phyloP scores from a whole-genome alignment of 1,140 invertebrate species.

The Coboldia fuscipes region DNA sequence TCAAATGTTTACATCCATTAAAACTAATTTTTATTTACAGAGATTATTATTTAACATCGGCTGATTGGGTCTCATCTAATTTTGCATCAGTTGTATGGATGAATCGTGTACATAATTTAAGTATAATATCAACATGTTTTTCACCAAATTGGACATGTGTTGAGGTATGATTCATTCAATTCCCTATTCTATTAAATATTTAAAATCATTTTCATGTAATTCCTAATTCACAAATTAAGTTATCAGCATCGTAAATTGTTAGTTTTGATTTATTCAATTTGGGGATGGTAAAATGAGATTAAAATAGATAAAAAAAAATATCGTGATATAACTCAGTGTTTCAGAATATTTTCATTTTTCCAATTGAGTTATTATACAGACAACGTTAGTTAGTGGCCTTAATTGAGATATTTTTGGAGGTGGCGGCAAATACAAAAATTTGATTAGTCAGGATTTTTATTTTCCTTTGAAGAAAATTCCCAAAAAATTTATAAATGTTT shows the following conservation, averaged over 20 bases:
- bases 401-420: neutral
- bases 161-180: too few species aligned
- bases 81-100: slow-evolving; percentile 68
- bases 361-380: too few species aligned
- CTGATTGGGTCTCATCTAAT: slow-evolving; percentile 61
- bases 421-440: neutral
- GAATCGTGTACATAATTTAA: slow-evolving; percentile 75
- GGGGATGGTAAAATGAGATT: too few species aligned
- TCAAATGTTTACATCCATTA: neutral
- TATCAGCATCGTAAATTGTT: too few species aligned
- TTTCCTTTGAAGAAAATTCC: neutral
- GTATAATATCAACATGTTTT: slow-evolving; percentile 56
- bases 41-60: slow-evolving; percentile 80
- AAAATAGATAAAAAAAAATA: too few species aligned
- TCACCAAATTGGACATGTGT: slow-evolving; percentile 59
- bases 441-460: neutral
- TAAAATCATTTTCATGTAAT: too few species aligned
- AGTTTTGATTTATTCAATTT: too few species aligned
- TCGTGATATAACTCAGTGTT: too few species aligned
- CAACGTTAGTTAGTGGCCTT: neutral
- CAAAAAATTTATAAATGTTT: too few species aligned
- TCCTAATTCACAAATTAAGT: too few species aligned
- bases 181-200: too few species aligned
- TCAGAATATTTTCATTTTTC: too few species aligned
- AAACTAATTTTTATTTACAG: slow-evolving; percentile 31